Evolutionary conservation across 2,888 invertebrate genomes (phyloP).

Genomic region (Pristionchus mayeri): DNA sequence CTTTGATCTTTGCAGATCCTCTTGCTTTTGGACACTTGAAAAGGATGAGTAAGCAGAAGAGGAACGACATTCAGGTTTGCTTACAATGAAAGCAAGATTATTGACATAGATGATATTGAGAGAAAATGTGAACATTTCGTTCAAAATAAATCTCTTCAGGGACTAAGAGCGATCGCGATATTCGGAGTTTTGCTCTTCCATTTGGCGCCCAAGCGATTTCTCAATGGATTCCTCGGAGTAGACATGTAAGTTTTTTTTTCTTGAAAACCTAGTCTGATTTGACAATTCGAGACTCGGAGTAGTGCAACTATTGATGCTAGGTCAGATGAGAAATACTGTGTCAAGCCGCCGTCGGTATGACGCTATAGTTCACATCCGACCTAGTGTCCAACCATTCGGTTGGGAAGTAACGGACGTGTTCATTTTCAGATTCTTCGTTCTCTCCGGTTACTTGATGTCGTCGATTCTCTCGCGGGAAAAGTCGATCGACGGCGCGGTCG

Average conservation of each 20-base stretch:
- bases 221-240: conserved; percentile 55
- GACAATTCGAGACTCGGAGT: no score
- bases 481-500: neutral
- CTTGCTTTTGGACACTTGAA: no score
- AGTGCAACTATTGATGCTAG: no score
- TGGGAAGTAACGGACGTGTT: no score
- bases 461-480: conserved; percentile 19
- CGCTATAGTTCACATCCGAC: no score
- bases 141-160: conserved; percentile 45
- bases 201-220: conserved; percentile 50
- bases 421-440: conserved; percentile 29
- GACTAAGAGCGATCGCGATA: conserved; percentile 54
- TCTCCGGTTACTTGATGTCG: conserved; percentile 28
- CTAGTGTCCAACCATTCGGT: no score
- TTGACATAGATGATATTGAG: neutral
- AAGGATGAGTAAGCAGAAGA: no score
- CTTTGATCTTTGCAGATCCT: no score
- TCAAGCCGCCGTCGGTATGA: no score
- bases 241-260: conserved; percentile 50
- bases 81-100: neutral
- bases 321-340: no score
- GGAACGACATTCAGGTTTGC: conserved; percentile 1
- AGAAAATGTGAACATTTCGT: no score
- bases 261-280: neutral
- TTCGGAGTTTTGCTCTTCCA: conserved; percentile 52